phyloP scores from a whole-genome alignment of 1,140 invertebrate species.

The Drosophila tani region DNA sequence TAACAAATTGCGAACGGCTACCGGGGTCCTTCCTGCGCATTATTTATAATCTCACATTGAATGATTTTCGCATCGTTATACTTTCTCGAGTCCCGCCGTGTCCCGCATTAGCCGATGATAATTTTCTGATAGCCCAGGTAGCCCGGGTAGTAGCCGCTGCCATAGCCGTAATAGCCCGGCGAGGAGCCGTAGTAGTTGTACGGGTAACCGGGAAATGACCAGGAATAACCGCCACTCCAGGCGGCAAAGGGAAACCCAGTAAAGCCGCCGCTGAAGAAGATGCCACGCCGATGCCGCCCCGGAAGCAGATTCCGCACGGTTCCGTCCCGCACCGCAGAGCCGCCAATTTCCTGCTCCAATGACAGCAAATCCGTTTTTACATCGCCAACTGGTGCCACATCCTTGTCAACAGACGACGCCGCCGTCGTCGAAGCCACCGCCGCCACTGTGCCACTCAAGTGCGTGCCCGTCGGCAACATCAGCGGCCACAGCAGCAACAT shows the following conservation, averaged over 20 bases:
- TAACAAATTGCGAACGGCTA: slow-evolving; percentile 42
- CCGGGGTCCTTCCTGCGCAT: slow-evolving; percentile 46
- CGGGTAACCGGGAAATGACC: slow-evolving; percentile 36
- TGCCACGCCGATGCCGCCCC: slow-evolving; percentile 50
- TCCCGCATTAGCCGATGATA: slow-evolving; percentile 58
- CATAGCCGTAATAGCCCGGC: slow-evolving; percentile 53
- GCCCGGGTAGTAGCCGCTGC: slow-evolving; percentile 62
- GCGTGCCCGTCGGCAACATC: slow-evolving; percentile 46
- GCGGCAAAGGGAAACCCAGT: slow-evolving; percentile 32
- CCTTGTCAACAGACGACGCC: slow-evolving; percentile 71
- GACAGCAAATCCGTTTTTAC: slow-evolving; percentile 78
- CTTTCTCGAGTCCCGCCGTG: background rate
- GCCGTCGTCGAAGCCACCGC: slow-evolving; percentile 21
- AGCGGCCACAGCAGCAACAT: slow-evolving; percentile 7
- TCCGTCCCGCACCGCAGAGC: slow-evolving; percentile 42
- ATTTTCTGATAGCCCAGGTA: slow-evolving; percentile 71
- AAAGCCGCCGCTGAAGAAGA: slow-evolving; percentile 55
- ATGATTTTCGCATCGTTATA: slow-evolving; percentile 22
- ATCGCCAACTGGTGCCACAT: slow-evolving; percentile 77
- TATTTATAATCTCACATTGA: slow-evolving; percentile 80
- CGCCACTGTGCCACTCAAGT: slow-evolving; percentile 56
- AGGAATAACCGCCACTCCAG: slow-evolving; percentile 47
- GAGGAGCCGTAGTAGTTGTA: slow-evolving; percentile 35
- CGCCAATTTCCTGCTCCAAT: slow-evolving; percentile 80
- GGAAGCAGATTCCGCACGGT: slow-evolving; percentile 3